Conservation (phyloP, 2,113 vertebrate genomes). For the Eurystomus gularis region DNA sequence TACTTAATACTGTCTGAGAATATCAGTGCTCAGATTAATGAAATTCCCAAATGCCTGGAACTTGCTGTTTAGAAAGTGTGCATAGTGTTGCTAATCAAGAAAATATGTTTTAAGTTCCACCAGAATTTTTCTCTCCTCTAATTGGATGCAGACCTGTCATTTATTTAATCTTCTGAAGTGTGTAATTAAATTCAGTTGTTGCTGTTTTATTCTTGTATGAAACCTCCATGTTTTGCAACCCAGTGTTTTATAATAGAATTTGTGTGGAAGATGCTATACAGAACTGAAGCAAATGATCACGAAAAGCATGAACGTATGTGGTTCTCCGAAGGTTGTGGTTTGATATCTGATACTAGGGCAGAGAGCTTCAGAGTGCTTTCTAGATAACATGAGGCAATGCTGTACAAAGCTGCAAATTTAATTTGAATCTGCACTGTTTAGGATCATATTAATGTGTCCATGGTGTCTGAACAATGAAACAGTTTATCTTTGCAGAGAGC, state of each 20-base stretch:
- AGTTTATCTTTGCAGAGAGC: background rate
- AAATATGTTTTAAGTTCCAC: background rate
- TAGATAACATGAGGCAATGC: background rate
- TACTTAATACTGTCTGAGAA: background rate
- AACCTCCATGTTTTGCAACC: constrained; percentile 39
- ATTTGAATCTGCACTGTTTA: background rate
- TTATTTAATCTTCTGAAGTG: constrained; percentile 7
- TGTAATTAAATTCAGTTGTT: constrained; percentile 2
- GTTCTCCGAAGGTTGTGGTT: background rate
- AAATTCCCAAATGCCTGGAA: background rate
- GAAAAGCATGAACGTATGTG: background rate
- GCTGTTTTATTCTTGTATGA: background rate
- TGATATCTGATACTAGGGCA: background rate
- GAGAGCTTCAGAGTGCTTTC: background rate
- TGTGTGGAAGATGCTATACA: background rate
- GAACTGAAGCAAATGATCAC: background rate
- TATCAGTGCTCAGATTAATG: background rate
- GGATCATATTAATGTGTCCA: background rate
- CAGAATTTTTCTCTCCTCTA: background rate
- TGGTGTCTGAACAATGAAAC: background rate
- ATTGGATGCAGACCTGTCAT: background rate
- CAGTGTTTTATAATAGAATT: constrained; percentile 37
- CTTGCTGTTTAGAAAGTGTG: background rate
- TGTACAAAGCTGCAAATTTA: background rate
- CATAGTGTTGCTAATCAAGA: background rate